These are phyloP conservation scores for Allophyes oxyacanthae DNA, from an alignment of 2,888 invertebrate species.

Conservation along the genomic window DNA sequence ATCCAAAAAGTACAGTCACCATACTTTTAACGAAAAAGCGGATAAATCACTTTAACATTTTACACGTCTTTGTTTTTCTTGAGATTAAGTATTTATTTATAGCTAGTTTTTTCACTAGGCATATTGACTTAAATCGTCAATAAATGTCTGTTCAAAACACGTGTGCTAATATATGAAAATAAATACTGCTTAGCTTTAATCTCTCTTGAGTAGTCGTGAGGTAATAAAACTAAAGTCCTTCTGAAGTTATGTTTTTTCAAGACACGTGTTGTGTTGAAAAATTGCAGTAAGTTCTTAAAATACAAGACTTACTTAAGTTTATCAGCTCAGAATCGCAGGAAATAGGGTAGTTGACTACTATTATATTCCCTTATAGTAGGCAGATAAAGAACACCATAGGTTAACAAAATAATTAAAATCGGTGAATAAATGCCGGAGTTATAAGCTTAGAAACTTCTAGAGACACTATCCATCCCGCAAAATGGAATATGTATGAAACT, in stretches of 20 bases:
- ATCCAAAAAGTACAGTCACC: conserved; percentile 39
- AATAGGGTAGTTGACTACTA: too few species aligned
- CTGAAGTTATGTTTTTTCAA: conserved; percentile 11
- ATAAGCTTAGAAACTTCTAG: too few species aligned
- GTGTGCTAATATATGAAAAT: conserved; percentile 35
- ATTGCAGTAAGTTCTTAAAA: conserved; percentile 6
- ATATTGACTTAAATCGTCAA: conserved; percentile 46
- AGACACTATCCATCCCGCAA: too few species aligned
- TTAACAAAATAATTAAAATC: too few species aligned
- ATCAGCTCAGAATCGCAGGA: too few species aligned
- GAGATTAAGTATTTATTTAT: conserved; percentile 51
- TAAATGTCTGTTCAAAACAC: conserved; percentile 43
- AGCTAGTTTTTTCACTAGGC: conserved; percentile 40
- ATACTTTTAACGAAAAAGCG: conserved; percentile 42
- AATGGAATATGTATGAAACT: too few species aligned
- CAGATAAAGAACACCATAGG: too few species aligned
- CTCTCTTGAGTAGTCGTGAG: conserved; percentile 8
- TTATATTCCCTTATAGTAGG: too few species aligned
- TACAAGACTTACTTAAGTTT: too few species aligned
- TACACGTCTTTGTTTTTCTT: conserved; percentile 59
- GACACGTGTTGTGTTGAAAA: conserved; percentile 5
- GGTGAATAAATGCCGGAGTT: too few species aligned
- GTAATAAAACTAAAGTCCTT: background rate
- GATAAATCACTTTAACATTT: conserved; percentile 70
- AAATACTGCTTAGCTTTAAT: conserved; percentile 28